Conservation (phyloP, 2,888 invertebrate genomes). For the Hipparchia semele region DNA sequence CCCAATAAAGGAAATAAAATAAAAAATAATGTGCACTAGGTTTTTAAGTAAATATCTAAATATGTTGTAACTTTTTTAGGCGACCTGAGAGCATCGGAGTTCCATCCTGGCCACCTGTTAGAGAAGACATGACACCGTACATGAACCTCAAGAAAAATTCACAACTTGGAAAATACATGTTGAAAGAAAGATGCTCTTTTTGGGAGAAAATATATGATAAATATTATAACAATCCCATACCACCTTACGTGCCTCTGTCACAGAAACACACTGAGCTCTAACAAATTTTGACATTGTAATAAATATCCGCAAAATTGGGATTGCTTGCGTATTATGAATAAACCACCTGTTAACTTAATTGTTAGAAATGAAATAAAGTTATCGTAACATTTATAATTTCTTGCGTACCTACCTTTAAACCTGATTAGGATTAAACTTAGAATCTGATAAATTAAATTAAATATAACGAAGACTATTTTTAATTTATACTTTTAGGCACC, state of each 20-base stretch:
- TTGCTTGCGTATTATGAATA: too few relatives aligned
- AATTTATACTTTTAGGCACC: constrained; percentile 30
- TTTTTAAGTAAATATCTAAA: background rate
- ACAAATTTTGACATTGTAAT: too few relatives aligned
- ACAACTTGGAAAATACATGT: constrained; percentile 43
- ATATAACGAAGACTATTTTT: too few relatives aligned
- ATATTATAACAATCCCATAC: constrained; percentile 49
- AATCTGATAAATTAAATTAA: too few relatives aligned
- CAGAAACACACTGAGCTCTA: background rate
- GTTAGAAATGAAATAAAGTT: background rate
- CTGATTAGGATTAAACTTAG: background rate
- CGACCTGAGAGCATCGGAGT: constrained; percentile 48
- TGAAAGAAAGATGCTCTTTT: constrained; percentile 46
- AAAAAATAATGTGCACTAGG: too few relatives aligned
- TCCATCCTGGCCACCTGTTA: constrained; percentile 49
- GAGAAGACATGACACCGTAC: constrained; percentile 45
- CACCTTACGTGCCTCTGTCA: constrained; percentile 41
- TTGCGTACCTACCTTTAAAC: background rate
- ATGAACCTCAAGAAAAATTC: constrained; percentile 50
- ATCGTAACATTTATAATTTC: background rate
- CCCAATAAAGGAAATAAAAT: too few relatives aligned
- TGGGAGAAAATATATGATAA: constrained; percentile 57
- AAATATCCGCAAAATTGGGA: too few relatives aligned
- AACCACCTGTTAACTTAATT: too few relatives aligned
- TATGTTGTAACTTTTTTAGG: constrained; percentile 42